These are phyloP conservation scores for Endotricha flammealis DNA, from an alignment of 2,888 invertebrate species.

Conservation along the genomic window DNA sequence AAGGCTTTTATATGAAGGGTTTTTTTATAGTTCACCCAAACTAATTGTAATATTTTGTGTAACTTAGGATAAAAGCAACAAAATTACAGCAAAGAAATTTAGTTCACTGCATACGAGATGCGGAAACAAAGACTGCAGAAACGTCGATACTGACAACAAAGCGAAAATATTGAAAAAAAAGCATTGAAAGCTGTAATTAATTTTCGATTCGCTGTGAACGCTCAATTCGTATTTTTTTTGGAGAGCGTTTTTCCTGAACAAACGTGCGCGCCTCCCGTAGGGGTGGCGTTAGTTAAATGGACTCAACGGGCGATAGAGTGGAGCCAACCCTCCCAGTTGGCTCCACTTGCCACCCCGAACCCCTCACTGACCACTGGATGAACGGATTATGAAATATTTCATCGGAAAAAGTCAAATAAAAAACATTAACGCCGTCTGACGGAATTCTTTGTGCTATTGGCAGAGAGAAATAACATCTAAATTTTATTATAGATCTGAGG, in stretches of 20 bases:
- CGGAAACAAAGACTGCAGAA: slow-evolving; percentile 10
- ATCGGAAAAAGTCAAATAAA: slow-evolving; percentile 45
- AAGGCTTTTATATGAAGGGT: too few species aligned
- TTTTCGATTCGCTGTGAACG: slow-evolving; percentile 63
- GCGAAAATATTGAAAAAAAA: slow-evolving; percentile 33
- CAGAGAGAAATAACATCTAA: slow-evolving; percentile 30
- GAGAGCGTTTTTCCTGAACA: slow-evolving; percentile 54
- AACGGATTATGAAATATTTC: slow-evolving; percentile 68
- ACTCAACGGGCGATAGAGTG: slow-evolving; percentile 44
- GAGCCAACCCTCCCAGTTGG: slow-evolving; percentile 27
- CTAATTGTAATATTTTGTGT: too few species aligned
- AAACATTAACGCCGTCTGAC: slow-evolving; percentile 30
- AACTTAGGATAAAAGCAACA: neutral
- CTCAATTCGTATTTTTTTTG: slow-evolving; percentile 55
- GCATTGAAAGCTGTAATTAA: slow-evolving; percentile 60
- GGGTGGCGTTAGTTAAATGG: slow-evolving; percentile 44
- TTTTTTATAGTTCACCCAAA: too few species aligned
- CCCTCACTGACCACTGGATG: slow-evolving; percentile 57
- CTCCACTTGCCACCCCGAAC: too few species aligned
- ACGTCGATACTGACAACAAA: slow-evolving; percentile 18
- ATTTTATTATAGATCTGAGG: slow-evolving; percentile 17
- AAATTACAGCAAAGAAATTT: too few species aligned
- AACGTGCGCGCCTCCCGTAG: slow-evolving; percentile 48
- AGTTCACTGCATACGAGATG: neutral
- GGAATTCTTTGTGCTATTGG: slow-evolving; percentile 23